Evolutionary conservation across 2,113 vertebrate species (phyloP), one percentile per base, ranked within the genome.

Genomic region (Atrichornis clamosus): DNA sequence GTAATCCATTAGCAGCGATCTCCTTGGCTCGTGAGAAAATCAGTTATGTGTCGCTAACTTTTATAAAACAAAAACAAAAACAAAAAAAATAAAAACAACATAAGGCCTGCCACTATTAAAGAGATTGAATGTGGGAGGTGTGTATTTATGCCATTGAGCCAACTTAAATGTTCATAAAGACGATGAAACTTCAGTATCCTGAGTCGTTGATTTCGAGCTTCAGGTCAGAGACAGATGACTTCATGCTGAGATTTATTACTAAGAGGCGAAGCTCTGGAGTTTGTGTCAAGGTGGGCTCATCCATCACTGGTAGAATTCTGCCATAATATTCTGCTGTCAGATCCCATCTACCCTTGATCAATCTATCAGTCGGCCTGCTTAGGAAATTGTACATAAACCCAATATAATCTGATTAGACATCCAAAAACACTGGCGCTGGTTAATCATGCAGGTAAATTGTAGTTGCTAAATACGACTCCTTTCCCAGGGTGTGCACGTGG

Each of bases 141-240:
- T 90, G 73, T 93, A 91, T 96, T 97, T 95, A 85, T 92, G 87
- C 81, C 84, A 90, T 67, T 80, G 82, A 97, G 89, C 78, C 92
- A 69, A 96, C 91, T 89, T 90, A 89, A 88, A 95, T 84, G 89
- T 90, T 94, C 88, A 94, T 90, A 95, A 96, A 95, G 93, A 95
- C 75, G 72, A 95, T 59, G 85, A 87, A 96, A 88, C 87, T 95
- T 96, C 91, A 93, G 95, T 87, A 96, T 70, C 75, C 60, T 26
- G 63, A 83, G 93, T 93, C 76, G 86, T 59, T 89, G 78, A 94
- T 96, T 97, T 94, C 17, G 1, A 97, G 96, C 93, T 96, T 97
- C 90, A 93, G 97, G 97, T 97, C 96, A 96, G 96, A 97, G 97
- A 98, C 88, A 91, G 97, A 97, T 95, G 94, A 83, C 95, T 96